Evolutionary conservation across 2,113 vertebrate species (phyloP), one percentile per base, ranked within the genome.

Genomic region (Epinephelus moara): DNA sequence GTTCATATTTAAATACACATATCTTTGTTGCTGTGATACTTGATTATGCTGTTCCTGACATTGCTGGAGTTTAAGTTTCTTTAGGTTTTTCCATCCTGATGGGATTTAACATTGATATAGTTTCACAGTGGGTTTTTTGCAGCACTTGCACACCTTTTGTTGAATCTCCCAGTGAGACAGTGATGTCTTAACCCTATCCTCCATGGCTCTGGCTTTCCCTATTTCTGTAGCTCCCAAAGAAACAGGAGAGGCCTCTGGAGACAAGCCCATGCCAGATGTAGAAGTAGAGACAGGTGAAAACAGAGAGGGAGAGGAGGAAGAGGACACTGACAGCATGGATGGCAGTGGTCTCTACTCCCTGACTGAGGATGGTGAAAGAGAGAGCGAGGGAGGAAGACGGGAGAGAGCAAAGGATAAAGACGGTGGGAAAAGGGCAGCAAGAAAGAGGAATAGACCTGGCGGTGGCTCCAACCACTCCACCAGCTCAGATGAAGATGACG

Each of bases 311-410:
- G 94, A 92, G 53, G 90, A 93, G 50, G 97, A 97, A 12, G 97
- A 97, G 80, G 98, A 99, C 95, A 97, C 97, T 0, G 98, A 99
- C 91, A 99, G 97, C 91, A 97, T 99, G 97, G 98, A 99, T 0
- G 97, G 98, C 92, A 97, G 97, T 0, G 96, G 96, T 0, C 96
- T 96, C 79, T 99, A 96, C 92, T 97, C 97, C 63, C 93, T 98
- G 70, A 97, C 93, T 0, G 98, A 99, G 67, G 97, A 98, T 49
- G 97, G 89, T 10, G 96, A 95, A 4, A 64, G 89, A 75, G 93
- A 95, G 70, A 91, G 91, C 8, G 94, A 94, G 55, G 93, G 91
- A 37, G 92, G 91, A 52, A 76, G 93, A 53, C 85, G 62, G 70
- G 91, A 92, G 80, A 79, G 88, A n/a, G 81, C 25, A 5, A 92